Percentiles rank a stretch among this genome's conserved stretches.
phyloP scores from a whole-genome alignment of 2,888 invertebrate genomes.

The Dryomyza anilis region DNA sequence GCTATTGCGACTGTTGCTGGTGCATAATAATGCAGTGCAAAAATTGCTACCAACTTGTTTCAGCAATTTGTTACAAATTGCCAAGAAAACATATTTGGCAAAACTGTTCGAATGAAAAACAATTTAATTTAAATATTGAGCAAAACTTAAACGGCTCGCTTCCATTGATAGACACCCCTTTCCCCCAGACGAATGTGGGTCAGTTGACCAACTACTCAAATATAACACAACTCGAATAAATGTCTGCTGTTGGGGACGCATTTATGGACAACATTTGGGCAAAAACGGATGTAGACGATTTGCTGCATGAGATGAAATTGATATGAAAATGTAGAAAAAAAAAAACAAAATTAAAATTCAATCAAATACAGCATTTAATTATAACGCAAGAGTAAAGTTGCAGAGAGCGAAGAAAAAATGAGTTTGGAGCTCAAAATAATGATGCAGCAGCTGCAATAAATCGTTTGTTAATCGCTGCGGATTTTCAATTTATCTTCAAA shows the following conservation, averaged over 20 bases:
- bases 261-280: no score
- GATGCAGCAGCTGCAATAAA: background rate
- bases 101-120: no score
- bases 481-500: constrained; percentile 15
- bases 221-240: no score
- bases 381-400: background rate
- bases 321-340: no score
- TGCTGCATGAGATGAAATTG: background rate
- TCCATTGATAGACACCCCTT: no score
- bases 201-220: background rate
- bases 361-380: background rate
- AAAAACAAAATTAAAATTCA: no score
- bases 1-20: background rate
- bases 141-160: no score
- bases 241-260: no score
- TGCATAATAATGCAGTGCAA: background rate
- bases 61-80: constrained; percentile 8
- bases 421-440: background rate
- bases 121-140: no score
- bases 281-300: background rate
- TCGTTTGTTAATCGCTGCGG: background rate
- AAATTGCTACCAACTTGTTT: constrained; percentile 4
- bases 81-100: no score
- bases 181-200: no score
- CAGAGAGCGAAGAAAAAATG: background rate